phyloP scores from a whole-genome alignment of 2,113 vertebrate species.

The Indicator maculatus region DNA sequence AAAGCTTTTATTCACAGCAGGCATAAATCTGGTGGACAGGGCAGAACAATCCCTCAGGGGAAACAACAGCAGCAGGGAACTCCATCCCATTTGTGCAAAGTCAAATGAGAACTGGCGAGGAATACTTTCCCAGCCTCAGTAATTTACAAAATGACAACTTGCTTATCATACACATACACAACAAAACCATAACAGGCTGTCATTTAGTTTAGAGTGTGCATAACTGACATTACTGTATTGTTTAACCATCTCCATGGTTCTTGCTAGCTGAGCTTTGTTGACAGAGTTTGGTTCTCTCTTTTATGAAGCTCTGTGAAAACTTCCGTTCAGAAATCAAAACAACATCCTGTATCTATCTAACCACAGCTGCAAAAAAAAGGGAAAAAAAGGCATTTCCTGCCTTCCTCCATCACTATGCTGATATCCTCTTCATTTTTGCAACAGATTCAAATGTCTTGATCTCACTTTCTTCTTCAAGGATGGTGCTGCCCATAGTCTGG shows the following conservation, averaged over 20 bases:
- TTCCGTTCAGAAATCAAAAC: not conserved
- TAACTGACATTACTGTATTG: not conserved
- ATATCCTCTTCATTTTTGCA: not conserved
- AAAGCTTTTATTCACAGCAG: constrained; percentile 6
- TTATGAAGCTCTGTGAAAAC: not conserved
- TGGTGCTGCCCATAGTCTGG: not conserved
- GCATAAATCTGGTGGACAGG: not conserved
- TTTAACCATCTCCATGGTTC: not conserved
- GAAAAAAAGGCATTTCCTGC: not conserved
- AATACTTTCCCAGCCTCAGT: constrained; percentile 10
- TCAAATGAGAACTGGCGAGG: constrained; percentile 17
- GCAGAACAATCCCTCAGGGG: not conserved
- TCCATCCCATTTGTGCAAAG: not conserved
- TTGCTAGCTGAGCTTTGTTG: not conserved
- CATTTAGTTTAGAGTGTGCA: not conserved
- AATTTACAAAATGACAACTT: constrained; percentile 41
- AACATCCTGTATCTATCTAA: not conserved
- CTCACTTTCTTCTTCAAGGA: not conserved
- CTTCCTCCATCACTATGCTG: not conserved
- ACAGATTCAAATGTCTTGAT: not conserved
- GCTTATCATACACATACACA: not conserved
- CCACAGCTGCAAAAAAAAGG: not conserved
- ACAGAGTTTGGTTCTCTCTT: not conserved
- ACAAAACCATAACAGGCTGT: not conserved
- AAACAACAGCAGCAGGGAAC: constrained; percentile 12